These are phyloP conservation scores for Promerops cafer DNA, from an alignment of 2,113 vertebrate species.

Conservation along the genomic window DNA sequence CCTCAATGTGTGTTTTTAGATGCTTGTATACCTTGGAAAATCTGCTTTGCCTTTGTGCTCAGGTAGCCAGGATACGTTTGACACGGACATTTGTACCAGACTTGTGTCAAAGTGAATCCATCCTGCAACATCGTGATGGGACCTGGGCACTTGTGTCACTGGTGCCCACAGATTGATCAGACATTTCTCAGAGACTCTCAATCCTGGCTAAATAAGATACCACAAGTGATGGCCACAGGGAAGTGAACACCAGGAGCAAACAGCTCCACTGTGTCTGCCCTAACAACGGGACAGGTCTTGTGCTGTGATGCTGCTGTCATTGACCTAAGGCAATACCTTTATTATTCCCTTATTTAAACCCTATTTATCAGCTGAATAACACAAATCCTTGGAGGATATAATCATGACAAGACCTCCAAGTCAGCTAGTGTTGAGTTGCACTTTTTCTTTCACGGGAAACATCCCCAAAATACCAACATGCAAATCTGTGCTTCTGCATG, in stretches of 20 bases:
- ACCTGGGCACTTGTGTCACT: background rate
- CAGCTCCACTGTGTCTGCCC: background rate
- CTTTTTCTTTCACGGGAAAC: background rate
- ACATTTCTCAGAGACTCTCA: background rate
- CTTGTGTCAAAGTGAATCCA: accelerated
- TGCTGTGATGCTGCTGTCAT: background rate
- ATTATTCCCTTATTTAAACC: background rate
- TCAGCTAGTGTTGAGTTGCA: background rate
- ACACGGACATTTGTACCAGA: background rate
- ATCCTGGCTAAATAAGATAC: background rate
- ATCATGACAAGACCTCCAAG: background rate
- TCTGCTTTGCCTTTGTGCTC: background rate
- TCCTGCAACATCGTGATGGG: background rate
- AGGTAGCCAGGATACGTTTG: background rate
- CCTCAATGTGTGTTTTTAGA: background rate
- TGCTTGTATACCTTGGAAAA: background rate
- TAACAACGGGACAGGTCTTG: background rate
- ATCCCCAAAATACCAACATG: background rate
- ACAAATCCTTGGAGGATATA: background rate
- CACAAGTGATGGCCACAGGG: background rate
- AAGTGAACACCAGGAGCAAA: background rate
- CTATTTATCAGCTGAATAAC: background rate
- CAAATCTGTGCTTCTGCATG: background rate
- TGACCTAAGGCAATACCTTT: background rate
- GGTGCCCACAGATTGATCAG: background rate